Evolutionary conservation across 2,113 vertebrate species (phyloP).

Genomic region (Rhinichthys klamathensis): DNA sequence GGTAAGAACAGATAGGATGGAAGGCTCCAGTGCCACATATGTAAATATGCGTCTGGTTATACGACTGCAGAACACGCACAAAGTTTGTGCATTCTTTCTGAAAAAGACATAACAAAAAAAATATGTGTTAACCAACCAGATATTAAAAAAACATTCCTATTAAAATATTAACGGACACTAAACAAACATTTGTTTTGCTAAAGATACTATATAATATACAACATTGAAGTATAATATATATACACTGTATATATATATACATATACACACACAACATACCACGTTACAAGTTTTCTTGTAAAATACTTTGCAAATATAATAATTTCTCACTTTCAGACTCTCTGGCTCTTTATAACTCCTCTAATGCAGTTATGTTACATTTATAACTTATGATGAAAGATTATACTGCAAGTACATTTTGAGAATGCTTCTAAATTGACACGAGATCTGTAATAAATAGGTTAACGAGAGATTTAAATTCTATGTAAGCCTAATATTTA

Average conservation of each 20-base stretch:
- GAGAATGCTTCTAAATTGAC: not conserved
- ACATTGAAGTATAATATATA: no score
- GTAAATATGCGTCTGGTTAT: constrained; percentile 94
- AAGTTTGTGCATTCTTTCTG: constrained; percentile 98
- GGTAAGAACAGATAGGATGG: constrained; percentile 93
- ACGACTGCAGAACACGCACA: constrained; percentile 91
- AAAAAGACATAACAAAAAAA: constrained; percentile 54
- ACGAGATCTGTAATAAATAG: not conserved
- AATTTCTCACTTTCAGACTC: not conserved
- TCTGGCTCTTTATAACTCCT: not conserved
- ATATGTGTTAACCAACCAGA: not conserved
- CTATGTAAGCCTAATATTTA: constrained; percentile 20
- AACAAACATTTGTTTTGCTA: not conserved
- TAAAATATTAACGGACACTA: not conserved
- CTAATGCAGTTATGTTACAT: not conserved
- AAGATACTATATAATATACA: not conserved
- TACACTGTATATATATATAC: no score
- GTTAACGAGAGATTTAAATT: not conserved
- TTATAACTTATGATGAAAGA: constrained; percentile 1
- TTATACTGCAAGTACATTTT: not conserved
- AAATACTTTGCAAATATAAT: not conserved
- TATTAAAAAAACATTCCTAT: not conserved
- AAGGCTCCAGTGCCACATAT: constrained; percentile 97
- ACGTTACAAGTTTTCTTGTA: not conserved
- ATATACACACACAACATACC: no score